These are phyloP conservation scores for Notodonta dromedarius DNA, from an alignment of 2,888 invertebrate genomes.

Conservation along the genomic window DNA sequence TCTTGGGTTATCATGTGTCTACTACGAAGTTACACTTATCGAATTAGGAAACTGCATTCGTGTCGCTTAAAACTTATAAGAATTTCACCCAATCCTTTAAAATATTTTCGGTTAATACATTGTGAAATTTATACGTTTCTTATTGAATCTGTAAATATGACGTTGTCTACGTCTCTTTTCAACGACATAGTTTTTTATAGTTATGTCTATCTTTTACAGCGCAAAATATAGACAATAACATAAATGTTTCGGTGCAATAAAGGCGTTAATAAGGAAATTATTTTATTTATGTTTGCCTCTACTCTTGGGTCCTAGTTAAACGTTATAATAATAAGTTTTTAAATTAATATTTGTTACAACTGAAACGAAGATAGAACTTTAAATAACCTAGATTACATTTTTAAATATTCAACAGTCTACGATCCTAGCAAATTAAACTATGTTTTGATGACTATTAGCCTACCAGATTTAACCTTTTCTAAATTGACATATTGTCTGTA, in stretches of 20 bases:
- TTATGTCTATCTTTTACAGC: no score
- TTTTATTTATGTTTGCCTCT: no score
- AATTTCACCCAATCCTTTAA: neutral
- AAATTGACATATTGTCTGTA: constrained; percentile 21
- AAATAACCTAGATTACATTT: neutral
- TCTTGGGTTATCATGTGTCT: constrained; percentile 1
- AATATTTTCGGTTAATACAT: neutral
- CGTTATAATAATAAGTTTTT: neutral
- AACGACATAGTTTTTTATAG: no score
- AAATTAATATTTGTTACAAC: neutral
- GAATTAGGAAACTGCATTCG: constrained; percentile 22
- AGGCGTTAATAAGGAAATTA: no score
- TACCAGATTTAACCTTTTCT: neutral
- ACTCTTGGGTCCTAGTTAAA: no score
- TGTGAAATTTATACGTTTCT: no score
- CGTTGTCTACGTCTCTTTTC: no score
- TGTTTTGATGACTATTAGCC: no score
- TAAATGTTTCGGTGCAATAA: no score
- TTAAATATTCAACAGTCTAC: neutral
- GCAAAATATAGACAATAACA: no score
- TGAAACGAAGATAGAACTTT: neutral
- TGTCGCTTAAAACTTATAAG: neutral
- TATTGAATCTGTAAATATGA: no score
- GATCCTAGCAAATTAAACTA: no score
- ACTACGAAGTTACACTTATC: constrained; percentile 5